phyloP scores from a whole-genome alignment of 2,113 vertebrate genomes.

The Pterocles orientalis region DNA sequence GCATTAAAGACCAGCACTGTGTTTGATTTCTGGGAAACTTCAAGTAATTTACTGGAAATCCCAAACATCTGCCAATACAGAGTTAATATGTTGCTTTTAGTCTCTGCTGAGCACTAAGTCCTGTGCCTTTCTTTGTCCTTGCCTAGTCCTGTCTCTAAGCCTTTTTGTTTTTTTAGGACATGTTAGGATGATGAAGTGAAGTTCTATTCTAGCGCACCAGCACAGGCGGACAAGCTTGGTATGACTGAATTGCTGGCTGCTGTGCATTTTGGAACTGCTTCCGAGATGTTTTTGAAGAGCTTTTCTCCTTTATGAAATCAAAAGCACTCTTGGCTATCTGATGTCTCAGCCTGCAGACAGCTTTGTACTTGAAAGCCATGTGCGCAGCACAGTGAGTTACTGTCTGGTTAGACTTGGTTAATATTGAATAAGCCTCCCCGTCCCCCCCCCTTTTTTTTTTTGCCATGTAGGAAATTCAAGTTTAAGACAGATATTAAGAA shows the following conservation, averaged over 20 bases:
- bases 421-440: neutral
- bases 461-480: neutral
- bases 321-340: neutral
- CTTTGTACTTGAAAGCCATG: neutral
- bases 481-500: neutral
- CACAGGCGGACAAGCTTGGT: neutral
- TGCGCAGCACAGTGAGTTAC: neutral
- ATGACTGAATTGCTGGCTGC: neutral
- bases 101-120: neutral
- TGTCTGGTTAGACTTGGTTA: neutral
- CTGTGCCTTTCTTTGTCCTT: neutral
- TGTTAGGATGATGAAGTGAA: neutral
- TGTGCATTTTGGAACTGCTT: neutral
- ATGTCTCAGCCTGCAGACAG: neutral
- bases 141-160: neutral
- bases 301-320: neutral
- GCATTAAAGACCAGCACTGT: neutral
- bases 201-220: accelerated
- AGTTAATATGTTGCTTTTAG: neutral
- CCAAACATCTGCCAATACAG: neutral
- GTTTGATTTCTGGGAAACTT: neutral
- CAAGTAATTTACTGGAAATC: neutral
- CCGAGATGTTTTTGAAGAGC: neutral
- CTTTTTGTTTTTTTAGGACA: neutral
- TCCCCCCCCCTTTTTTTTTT: neutral